Evolutionary conservation across 2,797 vertebrate species (phyloP).

Genomic region (Numenius phaeopus): DNA sequence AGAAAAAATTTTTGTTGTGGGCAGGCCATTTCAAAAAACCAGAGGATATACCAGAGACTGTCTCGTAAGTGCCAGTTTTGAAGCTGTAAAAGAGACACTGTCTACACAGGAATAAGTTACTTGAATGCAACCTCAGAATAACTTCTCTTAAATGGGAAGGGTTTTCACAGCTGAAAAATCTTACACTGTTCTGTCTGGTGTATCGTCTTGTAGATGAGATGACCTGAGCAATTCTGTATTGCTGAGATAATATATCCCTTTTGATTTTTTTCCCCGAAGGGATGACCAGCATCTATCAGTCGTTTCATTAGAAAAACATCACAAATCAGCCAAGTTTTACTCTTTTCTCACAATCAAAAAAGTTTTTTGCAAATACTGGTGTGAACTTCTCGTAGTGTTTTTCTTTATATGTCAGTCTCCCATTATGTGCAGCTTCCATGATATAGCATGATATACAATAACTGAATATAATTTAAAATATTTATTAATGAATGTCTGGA

Average conservation of each 20-base stretch:
- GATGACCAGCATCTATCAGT: neutral
- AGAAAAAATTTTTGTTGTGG: conserved; percentile 90
- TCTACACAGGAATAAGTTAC: neutral
- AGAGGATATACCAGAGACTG: conserved; percentile 90
- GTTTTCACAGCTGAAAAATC: neutral
- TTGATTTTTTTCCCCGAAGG: neutral
- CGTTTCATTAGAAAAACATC: neutral
- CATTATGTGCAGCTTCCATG: neutral
- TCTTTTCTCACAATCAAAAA: neutral
- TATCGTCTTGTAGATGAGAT: neutral
- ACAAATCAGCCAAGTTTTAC: neutral
- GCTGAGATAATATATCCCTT: neutral
- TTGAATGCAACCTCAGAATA: neutral
- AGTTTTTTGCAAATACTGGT: neutral
- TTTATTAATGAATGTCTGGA: neutral
- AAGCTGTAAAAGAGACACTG: neutral
- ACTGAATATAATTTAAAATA: neutral
- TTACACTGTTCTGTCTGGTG: neutral
- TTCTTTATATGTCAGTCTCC: neutral
- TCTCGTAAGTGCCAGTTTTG: conserved; percentile 88
- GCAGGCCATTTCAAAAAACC: conserved; percentile 89
- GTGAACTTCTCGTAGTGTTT: neutral
- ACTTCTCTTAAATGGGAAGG: neutral
- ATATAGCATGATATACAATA: neutral
- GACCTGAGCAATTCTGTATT: neutral